A percentile compares a stretch with the other conserved stretches of the same genome.
phyloP scores from a whole-genome alignment of 2,797 vertebrate species.

The Tokudaia muenninki region DNA sequence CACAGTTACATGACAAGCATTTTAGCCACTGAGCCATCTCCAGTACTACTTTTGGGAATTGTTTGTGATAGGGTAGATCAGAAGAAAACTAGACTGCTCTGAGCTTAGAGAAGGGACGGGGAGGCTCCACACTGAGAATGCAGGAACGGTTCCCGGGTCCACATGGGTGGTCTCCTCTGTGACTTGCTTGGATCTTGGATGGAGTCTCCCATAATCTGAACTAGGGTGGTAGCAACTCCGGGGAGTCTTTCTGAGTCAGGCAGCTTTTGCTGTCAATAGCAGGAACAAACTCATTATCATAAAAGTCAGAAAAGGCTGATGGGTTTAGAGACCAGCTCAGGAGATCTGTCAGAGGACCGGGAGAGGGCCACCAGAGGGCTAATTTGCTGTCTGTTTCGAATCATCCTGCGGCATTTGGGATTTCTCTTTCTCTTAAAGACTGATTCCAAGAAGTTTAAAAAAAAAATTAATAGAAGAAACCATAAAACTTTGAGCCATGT shows the following conservation, averaged over 20 bases:
- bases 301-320: slow-evolving; percentile 33
- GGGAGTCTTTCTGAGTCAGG: background rate
- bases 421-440: slow-evolving; percentile 64
- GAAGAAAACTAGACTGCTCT: background rate
- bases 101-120: background rate
- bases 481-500: slow-evolving; percentile 65
- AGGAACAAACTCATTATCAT: slow-evolving; percentile 53
- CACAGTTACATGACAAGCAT: background rate
- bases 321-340: background rate
- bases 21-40: background rate
- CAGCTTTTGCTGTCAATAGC: slow-evolving; percentile 18
- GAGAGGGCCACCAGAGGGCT: slow-evolving; percentile 66
- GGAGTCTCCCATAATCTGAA: background rate
- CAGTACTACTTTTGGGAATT: background rate
- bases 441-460: slow-evolving; percentile 54
- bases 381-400: slow-evolving; percentile 70
- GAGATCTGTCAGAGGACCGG: slow-evolving; percentile 24
- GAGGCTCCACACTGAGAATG: background rate
- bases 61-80: background rate
- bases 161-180: slow-evolving; percentile 9
- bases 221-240: background rate
- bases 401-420: slow-evolving; percentile 51
- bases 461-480: background rate
- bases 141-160: background rate
- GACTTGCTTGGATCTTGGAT: slow-evolving; percentile 7